phyloP scores from a whole-genome alignment of 2,113 vertebrate genomes.

The Scartelaos histophorus region DNA sequence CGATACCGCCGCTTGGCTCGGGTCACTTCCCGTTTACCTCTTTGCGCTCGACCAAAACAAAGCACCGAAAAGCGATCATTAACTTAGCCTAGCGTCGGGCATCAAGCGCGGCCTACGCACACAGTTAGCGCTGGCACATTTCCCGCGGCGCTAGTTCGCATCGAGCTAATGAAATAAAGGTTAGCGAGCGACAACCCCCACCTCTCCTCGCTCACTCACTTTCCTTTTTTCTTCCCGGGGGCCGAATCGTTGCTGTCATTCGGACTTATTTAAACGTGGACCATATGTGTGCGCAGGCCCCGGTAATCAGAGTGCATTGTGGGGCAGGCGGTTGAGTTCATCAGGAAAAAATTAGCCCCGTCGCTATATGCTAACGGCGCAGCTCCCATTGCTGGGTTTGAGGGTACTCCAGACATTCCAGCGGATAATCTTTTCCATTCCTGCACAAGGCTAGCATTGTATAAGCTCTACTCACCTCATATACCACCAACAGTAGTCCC shows the following conservation, averaged over 20 bases:
- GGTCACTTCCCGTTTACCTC: neutral
- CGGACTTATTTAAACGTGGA: conserved; percentile 74
- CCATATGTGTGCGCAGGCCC: conserved; percentile 78
- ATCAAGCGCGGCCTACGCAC: neutral
- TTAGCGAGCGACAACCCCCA: conserved; percentile 44
- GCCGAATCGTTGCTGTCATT: conserved; percentile 75
- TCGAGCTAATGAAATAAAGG: conserved; percentile 54
- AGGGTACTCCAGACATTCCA: conserved; percentile 87
- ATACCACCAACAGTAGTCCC: conserved; percentile 16
- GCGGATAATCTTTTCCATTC: conserved; percentile 87
- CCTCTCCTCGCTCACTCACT: conserved; percentile 13
- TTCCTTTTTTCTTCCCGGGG: conserved; percentile 54
- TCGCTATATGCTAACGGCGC: conserved; percentile 58
- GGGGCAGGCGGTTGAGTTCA: conserved; percentile 81
- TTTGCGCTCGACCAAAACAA: neutral
- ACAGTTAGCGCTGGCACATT: neutral
- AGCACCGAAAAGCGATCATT: neutral
- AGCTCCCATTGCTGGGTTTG: conserved; percentile 81
- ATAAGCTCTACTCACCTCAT: conserved; percentile 61
- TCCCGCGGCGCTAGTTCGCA: conserved; percentile 18
- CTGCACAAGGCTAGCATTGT: conserved; percentile 83
- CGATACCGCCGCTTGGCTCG: neutral
- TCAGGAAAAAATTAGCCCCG: conserved; percentile 85
- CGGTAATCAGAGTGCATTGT: conserved; percentile 81
- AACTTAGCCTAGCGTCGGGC: neutral